Base-by-base conservation (phyloP, 2,113 vertebrate species). In the Rhizomys pruinosus region DNA sequence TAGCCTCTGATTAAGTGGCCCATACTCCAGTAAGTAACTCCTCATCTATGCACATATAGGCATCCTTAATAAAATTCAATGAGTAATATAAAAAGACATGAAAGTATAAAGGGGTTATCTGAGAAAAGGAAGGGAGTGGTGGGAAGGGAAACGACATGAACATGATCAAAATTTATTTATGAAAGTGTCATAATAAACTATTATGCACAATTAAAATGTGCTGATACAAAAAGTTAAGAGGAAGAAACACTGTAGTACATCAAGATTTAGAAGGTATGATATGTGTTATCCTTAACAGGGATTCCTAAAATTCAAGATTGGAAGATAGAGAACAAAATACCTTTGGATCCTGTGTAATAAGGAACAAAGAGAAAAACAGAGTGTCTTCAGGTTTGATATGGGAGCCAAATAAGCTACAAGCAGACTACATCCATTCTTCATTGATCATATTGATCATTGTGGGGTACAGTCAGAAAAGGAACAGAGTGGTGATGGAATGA, bases 401-500 rank as follows among this genome's bases (percentile, higher is more conserved):
- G 12, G 34, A 92, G 19, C 8, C 10, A 66, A 68, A 66, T 88
- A 13, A 55, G 5, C 20, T 82, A 19, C 52, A 52, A 52, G n/a
- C 47, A 72, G 8, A 79, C 79, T 52, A 12, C 69, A 20, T 27
- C 52, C 47, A 47, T 39, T 69, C 19, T 71, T 71, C 19, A 34
- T 20, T 80, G 17, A 32, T 47, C 13, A 19, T 71, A 34, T 20
- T 80, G 17, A 32, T 57, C 13, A 19, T 71, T 71, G 3, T 25
- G 20, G 15, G 9, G 8, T 73, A 71, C 1, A 63, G 9, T 44
- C 0, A 93, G 42, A 77, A 84, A 82, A 74, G 20, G 12, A 84
- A 42, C 8, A 39, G 39, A 42, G 6, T 37, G 0, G 12, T 4
- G 4, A 4, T 23, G 20, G n/a, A 42, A 23, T 1, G n/a, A 86